Base-by-base conservation (phyloP, 2,113 vertebrate species). In the Apistogramma diplotaenia region DNA sequence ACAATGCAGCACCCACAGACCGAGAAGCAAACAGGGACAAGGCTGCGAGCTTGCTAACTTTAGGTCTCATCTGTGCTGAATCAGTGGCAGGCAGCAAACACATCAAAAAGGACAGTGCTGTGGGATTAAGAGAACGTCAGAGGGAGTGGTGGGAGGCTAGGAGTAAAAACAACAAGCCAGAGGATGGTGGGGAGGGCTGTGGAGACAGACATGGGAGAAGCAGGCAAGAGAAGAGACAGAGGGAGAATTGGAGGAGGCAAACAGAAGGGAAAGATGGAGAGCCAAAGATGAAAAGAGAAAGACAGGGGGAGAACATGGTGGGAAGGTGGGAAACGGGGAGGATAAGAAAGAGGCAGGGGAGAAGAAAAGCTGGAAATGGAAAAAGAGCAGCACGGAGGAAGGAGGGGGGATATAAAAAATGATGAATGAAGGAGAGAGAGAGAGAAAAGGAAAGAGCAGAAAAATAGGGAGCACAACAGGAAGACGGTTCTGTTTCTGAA, bases 21-120 rank as follows among this genome's bases (percentile, higher is more conserved):
- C 8, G 58, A 58, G 79, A 73, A 80, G 89, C 87, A 85, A 90
- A 87, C 78, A 8, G 81, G 87, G 86, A 89, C 60, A n/a, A 80
- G 77, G 74, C 83, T 78, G 76, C 21, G n/a, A 78, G 84, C 71
- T 78, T 25, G 73, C 84, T 81, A 85, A 84, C 85, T 89, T 86
- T 55, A 80, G 74, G 55, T 60, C 83, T 92, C 91, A 85, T 85
- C 88, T 57, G 79, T 53, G 83, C 87, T 75, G 76, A 81, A 91
- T 87, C 92, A 67, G 79, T 70, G 74, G 79, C 82, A 87, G 67
- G 33, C 58, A 37, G 54, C 71, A 49, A 27, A 62, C 75, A 77
- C 81, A 65, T 21, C 8, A 43, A 46, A 53, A 54, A 83, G 65
- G 62, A 65, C 25, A 51, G 78, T 82, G 82, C 65, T 33, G 75